These are phyloP conservation scores for Epizoanthus scotinus DNA, from an alignment of 92 coral and sea anemone species.

Conservation along the genomic window DNA sequence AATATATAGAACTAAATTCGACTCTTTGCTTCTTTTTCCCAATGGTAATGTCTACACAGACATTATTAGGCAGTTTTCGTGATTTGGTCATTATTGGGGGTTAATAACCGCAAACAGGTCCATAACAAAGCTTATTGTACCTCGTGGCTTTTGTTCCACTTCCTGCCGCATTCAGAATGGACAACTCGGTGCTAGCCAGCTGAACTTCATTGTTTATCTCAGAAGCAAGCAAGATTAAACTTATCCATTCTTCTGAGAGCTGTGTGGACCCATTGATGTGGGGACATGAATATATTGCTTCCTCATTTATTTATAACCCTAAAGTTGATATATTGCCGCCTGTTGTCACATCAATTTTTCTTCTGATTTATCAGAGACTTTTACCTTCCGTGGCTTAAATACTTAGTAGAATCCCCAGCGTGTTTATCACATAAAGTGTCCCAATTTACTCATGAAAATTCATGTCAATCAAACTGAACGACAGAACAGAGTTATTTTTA, in stretches of 20 bases:
- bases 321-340: too few species aligned
- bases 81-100: not conserved
- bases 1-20: not conserved
- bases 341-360: too few species aligned
- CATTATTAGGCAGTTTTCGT: not conserved
- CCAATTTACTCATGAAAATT: conserved; percentile 13
- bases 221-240: not conserved
- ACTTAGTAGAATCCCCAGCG: too few species aligned
- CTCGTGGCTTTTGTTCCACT: conserved; percentile 4
- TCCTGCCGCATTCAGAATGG: not conserved
- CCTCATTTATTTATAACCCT: too few species aligned
- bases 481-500: conserved; percentile 55
- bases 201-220: not conserved
- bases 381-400: not conserved
- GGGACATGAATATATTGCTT: too few species aligned
- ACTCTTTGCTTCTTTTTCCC: not conserved
- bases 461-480: conserved; percentile 41
- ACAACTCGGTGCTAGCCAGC: not conserved
- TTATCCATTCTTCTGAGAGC: not conserved
- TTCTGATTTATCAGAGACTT: not conserved
- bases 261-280: not conserved
- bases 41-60: not conserved
- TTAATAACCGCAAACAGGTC: conserved; percentile 9
- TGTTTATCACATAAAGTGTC: not conserved
- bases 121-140: conserved; percentile 9